A percentile compares a stretch with the other conserved stretches of the same genome.
Conservation (phyloP, 2,113 vertebrate species). For the Axis porcinus region DNA sequence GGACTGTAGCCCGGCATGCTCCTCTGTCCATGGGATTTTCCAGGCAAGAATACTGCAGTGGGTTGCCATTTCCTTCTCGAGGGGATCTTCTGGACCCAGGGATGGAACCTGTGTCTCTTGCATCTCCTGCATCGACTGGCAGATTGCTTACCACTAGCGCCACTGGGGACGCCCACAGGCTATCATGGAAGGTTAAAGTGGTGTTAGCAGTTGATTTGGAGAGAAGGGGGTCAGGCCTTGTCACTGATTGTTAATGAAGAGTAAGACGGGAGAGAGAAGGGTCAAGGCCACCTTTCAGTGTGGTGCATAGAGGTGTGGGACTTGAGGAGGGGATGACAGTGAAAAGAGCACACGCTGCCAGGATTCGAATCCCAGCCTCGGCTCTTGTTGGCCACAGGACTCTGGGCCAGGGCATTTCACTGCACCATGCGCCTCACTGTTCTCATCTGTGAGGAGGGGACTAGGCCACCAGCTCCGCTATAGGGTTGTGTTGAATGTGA, state of each 20-base stretch:
- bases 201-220: neutral
- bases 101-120: neutral
- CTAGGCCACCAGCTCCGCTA: no score
- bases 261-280: neutral
- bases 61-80: neutral
- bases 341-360: neutral
- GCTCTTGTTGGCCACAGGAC: neutral
- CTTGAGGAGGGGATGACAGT: neutral
- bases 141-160: neutral
- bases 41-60: neutral
- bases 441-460: neutral
- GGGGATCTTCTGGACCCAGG: neutral
- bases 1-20: neutral
- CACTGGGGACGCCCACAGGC: neutral
- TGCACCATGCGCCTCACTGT: neutral
- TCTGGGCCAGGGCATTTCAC: rapidly evolving
- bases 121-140: neutral
- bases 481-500: neutral
- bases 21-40: neutral
- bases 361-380: neutral
- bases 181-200: neutral
- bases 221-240: neutral
- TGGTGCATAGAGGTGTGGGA: neutral
- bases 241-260: neutral
- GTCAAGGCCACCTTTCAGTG: neutral